Evolutionary conservation across 2,113 vertebrate species (phyloP).

Genomic region (Naja naja): DNA sequence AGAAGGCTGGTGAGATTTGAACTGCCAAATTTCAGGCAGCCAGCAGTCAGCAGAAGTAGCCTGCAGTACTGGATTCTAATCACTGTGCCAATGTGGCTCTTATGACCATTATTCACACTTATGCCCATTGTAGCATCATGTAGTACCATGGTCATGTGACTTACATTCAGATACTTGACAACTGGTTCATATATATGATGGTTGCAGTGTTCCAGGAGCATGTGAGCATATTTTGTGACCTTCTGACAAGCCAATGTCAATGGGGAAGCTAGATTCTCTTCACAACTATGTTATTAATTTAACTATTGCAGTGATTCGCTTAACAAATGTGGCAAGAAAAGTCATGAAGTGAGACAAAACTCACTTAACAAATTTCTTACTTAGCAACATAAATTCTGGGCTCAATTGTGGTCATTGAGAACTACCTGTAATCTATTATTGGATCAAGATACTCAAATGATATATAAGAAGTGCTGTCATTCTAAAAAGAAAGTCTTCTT

Average conservation of each 20-base stretch:
- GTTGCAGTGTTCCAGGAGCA: not conserved
- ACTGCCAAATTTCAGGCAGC: no score
- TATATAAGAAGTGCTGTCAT: constrained; percentile 63
- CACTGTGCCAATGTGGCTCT: no score
- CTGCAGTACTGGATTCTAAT: no score
- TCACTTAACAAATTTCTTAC: not conserved
- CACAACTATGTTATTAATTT: not conserved
- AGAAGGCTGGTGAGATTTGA: no score
- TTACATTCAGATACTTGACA: not conserved
- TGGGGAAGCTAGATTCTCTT: not conserved
- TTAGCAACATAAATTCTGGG: not conserved
- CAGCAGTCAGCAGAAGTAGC: no score
- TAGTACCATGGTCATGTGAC: not conserved
- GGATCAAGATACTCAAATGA: constrained; percentile 64
- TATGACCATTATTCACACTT: not conserved
- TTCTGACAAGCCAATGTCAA: not conserved
- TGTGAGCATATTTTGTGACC: not conserved
- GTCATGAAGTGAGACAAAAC: not conserved
- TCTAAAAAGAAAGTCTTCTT: constrained; percentile 65
- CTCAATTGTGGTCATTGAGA: not conserved
- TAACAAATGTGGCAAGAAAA: not conserved
- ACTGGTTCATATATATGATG: not conserved
- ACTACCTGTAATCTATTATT: constrained; percentile 55
- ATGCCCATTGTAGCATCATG: not conserved
- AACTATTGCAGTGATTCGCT: not conserved